Evolutionary conservation across 30 jellyfish, hydroid and myxozoan genomes (phyloP).

Genomic region (Mastigias papua): DNA sequence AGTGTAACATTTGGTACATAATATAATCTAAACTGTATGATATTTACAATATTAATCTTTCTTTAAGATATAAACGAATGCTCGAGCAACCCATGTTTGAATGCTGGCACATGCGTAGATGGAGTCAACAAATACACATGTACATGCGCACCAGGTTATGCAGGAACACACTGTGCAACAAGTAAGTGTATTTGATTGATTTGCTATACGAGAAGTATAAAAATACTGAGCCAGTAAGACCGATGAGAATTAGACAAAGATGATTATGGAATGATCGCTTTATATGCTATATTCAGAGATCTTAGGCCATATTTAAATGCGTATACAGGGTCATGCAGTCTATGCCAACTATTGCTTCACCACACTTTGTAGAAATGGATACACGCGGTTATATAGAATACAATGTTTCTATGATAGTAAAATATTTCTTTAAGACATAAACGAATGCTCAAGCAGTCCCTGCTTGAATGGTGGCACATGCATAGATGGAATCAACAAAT

Average conservation of each 20-base stretch:
- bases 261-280: too few relatives aligned
- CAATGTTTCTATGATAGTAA: not conserved
- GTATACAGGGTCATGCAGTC: too few relatives aligned
- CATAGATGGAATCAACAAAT: not conserved
- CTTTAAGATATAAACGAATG: not conserved
- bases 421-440: not conserved
- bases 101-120: not conserved
- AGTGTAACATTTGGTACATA: too few relatives aligned
- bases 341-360: too few relatives aligned
- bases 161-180: not conserved
- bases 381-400: too few relatives aligned
- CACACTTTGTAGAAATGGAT: too few relatives aligned
- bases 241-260: not conserved
- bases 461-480: conserved; percentile 21
- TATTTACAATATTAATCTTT: too few relatives aligned
- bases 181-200: not conserved
- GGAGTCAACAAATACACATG: not conserved
- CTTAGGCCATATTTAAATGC: too few relatives aligned
- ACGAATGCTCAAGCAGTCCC: conserved; percentile 38
- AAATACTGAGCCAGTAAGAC: too few relatives aligned
- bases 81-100: not conserved
- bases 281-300: too few relatives aligned
- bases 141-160: not conserved
- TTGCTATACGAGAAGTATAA: too few relatives aligned
- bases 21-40: too few relatives aligned